These are phyloP conservation scores for Ispidina lecontei DNA, from an alignment of 2,797 vertebrate genomes.

Conservation along the genomic window DNA sequence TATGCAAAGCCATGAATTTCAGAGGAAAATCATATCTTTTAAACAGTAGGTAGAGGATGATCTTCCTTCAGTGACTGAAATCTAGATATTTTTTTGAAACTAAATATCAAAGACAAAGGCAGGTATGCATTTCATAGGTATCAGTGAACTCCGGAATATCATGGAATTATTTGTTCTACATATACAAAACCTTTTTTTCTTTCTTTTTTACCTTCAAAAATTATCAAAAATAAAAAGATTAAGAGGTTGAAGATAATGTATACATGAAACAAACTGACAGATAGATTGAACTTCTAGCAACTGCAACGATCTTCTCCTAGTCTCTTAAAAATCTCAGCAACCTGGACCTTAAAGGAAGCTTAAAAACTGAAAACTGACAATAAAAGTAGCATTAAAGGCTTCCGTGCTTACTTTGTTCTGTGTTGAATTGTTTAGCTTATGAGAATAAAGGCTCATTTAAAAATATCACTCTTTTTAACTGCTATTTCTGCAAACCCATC, in stretches of 20 bases:
- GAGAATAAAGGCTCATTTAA: conserved; percentile 22
- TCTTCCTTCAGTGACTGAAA: conserved; percentile 33
- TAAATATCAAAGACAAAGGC: background rate
- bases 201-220: background rate
- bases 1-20: conserved; percentile 31
- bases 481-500: background rate
- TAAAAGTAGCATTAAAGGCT: background rate
- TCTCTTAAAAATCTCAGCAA: background rate
- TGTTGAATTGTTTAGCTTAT: background rate
- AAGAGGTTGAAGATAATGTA: background rate
- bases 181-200: background rate
- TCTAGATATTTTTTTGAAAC: background rate
- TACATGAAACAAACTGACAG: background rate
- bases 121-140: background rate
- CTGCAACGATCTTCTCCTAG: background rate
- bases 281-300: background rate
- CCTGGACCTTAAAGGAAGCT: background rate
- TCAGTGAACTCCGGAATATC: background rate
- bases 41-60: background rate
- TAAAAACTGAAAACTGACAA: background rate
- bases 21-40: conserved; percentile 16
- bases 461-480: background rate
- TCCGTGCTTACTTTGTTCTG: background rate
- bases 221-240: background rate
- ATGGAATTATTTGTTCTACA: conserved; percentile 2